Evolutionary conservation across 2,113 vertebrate genomes (phyloP), one percentile per base, ranked within the genome.

Genomic region (Archilochus colubris): DNA sequence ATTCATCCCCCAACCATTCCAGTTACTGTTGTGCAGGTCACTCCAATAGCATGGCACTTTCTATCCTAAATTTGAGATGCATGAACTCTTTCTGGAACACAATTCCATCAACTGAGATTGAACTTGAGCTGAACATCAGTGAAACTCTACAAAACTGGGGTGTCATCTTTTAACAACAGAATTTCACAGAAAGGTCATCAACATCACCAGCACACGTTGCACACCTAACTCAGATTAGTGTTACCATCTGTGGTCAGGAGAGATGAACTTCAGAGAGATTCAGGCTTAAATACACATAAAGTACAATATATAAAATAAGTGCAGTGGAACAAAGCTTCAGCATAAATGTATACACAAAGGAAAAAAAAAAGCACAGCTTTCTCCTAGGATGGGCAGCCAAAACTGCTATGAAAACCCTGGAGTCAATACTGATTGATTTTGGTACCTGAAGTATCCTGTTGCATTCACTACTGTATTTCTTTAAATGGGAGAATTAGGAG

Each of bases 111-210:
- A 0, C 46, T 4, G 31, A 55, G 76, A 8, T 0, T 55, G 59
- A 70, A 77, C 25, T 82, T 73, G 4, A 69, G 74, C 58, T 38
- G 70, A 92, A 66, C 28, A n/a, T 27, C 19, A 33, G 21, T 2
- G 2, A 83, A 91, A 87, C 68, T 51, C 81, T 78, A 51, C 48
- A 25, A 51, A 95, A 92, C 40, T 12, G 73, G 54, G 89, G 81
- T 2, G 13, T 72, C 54, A 62, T 44, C 54, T 75, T 50, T 61
- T 40, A 81, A 81, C 53, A 88, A 75, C 27, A 58, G 80, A 79
- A 36, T 68, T 81, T 88, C 83, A 38, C 57, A 66, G 88, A 89
- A 91, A 89, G 91, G 91, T 93, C 91, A 91, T 50, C 76, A 86
- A 67, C 88, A 95, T 54, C 79, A 86, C 48, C 82, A 61, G 68